Evolutionary conservation across 1,140 invertebrate species (phyloP), one percentile per base, ranked within the genome.

Genomic region (Drosophila murphyi): DNA sequence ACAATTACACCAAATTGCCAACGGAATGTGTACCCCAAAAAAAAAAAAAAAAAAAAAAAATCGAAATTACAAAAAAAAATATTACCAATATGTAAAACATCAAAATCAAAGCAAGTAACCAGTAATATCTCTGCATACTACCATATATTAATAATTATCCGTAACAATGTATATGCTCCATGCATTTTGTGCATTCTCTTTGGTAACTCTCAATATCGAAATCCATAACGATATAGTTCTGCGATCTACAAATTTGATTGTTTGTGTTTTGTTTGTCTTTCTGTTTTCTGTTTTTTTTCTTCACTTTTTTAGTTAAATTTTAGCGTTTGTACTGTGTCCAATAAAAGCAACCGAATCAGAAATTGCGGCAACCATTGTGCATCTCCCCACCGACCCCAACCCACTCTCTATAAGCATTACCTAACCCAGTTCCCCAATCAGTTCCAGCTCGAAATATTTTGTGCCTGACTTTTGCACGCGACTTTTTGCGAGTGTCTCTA

Each of bases 101-200:
- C 57, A 60, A 70, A 82, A 82, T 82, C 80, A 82, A 82, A 82
- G 76, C 80, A 82, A 83, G 75, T 85, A 83, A 82, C 74, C 68
- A 82, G 60, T 70, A 78, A 75, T 62, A 62, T 62, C 47, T 62
- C 60, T 62, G 47, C 60, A 61, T 48, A 60, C 39, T 4, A 43
- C 39, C 41, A 43, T 45, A 59, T 48, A 48, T 50, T 48, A 39
- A 63, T 52, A 63, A 32, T 32, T 61, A 69, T 69, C 39, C 8
- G 45, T 69, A 57, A 55, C 31, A 37, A 68, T 65, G 54, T 64
- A 55, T 65, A 52, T 67, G 70, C 63, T 72, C 68, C 68, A 86
- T 87, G 82, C 82, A 78, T 86, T 86, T 82, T 86, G 78, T 81
- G 78, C 86, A 74, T 72, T 52, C 45, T 63, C 54, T 71, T 72